phyloP scores from a whole-genome alignment of 2,888 invertebrate genomes.

The Tipula helvola region DNA sequence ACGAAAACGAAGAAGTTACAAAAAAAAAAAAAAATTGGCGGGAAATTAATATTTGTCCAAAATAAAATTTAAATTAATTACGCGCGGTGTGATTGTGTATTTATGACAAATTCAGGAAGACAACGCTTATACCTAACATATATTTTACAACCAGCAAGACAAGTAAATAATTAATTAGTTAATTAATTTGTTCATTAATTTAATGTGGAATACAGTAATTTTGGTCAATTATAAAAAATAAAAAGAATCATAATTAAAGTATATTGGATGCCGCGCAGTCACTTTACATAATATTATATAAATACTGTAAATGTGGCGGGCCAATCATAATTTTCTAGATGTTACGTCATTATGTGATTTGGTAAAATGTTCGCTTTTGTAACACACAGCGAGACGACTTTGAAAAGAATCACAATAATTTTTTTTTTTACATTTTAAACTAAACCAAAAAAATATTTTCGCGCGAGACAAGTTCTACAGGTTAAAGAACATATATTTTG shows the following conservation, averaged over 20 bases:
- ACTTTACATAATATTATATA: too few species aligned
- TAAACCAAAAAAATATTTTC: neutral
- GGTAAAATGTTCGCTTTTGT: neutral
- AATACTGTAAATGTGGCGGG: neutral
- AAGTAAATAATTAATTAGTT: neutral
- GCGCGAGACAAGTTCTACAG: neutral
- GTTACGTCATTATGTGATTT: neutral
- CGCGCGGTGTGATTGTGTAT: neutral
- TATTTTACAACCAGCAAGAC: neutral
- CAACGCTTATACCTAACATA: neutral
- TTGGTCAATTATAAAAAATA: neutral
- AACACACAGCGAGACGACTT: too few species aligned
- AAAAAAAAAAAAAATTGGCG: neutral
- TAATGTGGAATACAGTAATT: neutral
- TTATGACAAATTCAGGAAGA: neutral
- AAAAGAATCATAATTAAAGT: too few species aligned
- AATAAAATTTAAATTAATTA: neutral
- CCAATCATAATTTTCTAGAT: neutral
- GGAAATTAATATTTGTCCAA: neutral
- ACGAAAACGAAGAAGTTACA: neutral
- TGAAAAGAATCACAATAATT: neutral
- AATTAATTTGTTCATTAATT: neutral
- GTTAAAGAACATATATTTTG: neutral
- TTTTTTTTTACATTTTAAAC: neutral
- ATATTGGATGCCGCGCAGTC: neutral